These are phyloP conservation scores for Sinonovacula constricta DNA, from an alignment of 1,140 invertebrate species.

Conservation along the genomic window DNA sequence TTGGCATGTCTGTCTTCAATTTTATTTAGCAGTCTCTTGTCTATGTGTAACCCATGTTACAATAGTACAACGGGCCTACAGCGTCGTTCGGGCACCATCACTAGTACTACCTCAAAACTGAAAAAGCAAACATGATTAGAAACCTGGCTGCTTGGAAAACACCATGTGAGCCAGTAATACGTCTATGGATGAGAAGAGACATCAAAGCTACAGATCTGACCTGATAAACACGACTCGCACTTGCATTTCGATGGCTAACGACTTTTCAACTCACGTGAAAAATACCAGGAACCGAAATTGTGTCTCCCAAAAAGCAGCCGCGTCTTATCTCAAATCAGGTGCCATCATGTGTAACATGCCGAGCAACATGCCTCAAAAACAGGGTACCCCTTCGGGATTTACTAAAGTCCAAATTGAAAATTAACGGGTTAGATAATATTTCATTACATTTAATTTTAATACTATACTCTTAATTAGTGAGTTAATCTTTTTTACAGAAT, in stretches of 20 bases:
- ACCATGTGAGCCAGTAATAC: too few relatives aligned
- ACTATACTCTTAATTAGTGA: conserved; percentile 41
- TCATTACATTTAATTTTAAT: conserved; percentile 51
- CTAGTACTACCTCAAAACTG: too few relatives aligned
- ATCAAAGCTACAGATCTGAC: too few relatives aligned
- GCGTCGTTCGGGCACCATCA: too few relatives aligned
- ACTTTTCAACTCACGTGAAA: conserved; percentile 5
- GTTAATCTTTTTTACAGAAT: conserved; percentile 29
- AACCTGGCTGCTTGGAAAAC: too few relatives aligned
- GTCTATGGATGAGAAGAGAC: too few relatives aligned
- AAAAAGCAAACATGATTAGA: too few relatives aligned
- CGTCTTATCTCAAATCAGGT: conserved; percentile 35
- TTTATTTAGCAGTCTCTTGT: too few relatives aligned
- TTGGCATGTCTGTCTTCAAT: too few relatives aligned
- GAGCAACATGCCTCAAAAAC: conserved; percentile 17
- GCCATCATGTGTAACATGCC: conserved; percentile 30
- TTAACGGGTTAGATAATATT: conserved; percentile 47
- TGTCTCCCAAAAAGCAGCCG: conserved; percentile 2
- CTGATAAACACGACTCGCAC: too few relatives aligned
- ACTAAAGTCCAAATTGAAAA: conserved; percentile 1
- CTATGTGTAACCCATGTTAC: too few relatives aligned
- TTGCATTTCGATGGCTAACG: conserved; percentile 1
- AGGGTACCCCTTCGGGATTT: not conserved
- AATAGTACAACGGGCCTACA: too few relatives aligned
- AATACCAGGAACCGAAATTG: not conserved